These are phyloP conservation scores for Cactoblastis cactorum DNA, from an alignment of 2,888 invertebrate species.

Conservation along the genomic window DNA sequence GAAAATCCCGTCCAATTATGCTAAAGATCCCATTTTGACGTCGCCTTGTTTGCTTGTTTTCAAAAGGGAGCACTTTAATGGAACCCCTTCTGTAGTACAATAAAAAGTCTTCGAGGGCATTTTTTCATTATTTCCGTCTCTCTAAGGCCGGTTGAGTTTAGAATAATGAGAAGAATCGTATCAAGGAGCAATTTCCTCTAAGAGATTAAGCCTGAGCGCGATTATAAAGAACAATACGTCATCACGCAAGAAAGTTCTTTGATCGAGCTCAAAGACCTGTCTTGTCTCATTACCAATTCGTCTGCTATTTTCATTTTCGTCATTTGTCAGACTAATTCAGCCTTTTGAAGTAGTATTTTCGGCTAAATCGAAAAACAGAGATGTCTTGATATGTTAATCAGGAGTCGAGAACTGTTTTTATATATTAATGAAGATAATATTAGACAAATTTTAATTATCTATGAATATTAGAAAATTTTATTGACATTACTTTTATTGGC, in stretches of 20 bases:
- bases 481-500: too few relatives aligned
- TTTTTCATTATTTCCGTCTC: conserved; percentile 40
- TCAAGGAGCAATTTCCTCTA: conserved; percentile 61
- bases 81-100: conserved; percentile 36
- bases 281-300: conserved; percentile 14
- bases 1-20: conserved; percentile 57
- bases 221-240: conserved; percentile 33
- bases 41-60: conserved; percentile 49
- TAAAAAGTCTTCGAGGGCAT: conserved; percentile 32
- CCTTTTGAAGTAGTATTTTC: background rate
- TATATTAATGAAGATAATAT: background rate
- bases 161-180: conserved; percentile 49
- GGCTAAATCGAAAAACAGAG: too few relatives aligned
- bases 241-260: conserved; percentile 29
- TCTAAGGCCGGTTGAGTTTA: conserved; percentile 26
- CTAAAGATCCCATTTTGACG: conserved; percentile 52
- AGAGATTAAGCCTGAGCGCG: conserved; percentile 41
- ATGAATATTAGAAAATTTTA: too few relatives aligned
- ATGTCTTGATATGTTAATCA: background rate
- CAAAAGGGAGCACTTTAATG: conserved; percentile 50
- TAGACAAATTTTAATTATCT: background rate
- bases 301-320: conserved; percentile 12
- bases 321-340: background rate
- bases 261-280: conserved; percentile 23
- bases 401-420: too few relatives aligned